These are phyloP conservation scores for Danio rerio DNA, from an alignment of 2,113 vertebrate species.

Conservation along the genomic window GRCz12tu NC_133180.1:31857001-31857500, in stretches of 20 bases:
- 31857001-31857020: conserved; percentile 56
- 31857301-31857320: conserved; percentile 9
- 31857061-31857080: background rate
- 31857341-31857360: conserved; percentile 32
- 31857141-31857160: background rate
- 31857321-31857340: background rate
- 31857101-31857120: conserved; percentile 5
- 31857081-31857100: background rate
- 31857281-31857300: conserved; percentile 11
- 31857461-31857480: conserved; percentile 24
- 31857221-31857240: conserved; percentile 17
- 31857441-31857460: background rate
- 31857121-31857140: background rate
- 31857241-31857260: background rate
- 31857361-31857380: background rate
- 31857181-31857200: background rate
- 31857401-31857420: conserved; percentile 23
- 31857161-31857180: background rate
- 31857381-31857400: conserved; percentile 25
- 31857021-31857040: conserved; percentile 58
- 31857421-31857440: conserved; percentile 21
- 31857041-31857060: conserved; percentile 50
- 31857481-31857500: background rate
- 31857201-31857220: background rate
- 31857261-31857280: conserved; percentile 9